A percentile compares a stretch with the other conserved stretches of the same genome.
These are phyloP conservation scores for Alsophila aescularia DNA, from an alignment of 2,888 invertebrate genomes.

Conservation along the genomic window DNA sequence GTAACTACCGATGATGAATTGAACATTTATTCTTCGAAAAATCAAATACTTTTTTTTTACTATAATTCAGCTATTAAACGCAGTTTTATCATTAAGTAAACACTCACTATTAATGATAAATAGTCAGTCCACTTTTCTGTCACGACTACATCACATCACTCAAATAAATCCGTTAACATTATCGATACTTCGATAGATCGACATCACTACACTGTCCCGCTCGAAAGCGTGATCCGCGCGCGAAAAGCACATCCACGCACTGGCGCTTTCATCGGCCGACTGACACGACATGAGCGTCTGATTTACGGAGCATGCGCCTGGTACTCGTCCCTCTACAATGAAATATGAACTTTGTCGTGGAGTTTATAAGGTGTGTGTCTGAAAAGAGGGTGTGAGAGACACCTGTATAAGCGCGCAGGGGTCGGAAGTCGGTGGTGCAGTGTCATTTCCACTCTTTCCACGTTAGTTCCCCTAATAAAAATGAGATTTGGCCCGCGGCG, in stretches of 20 bases:
- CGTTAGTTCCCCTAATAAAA: slow-evolving; percentile 79
- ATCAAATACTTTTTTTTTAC: no score
- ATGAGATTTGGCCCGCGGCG: slow-evolving; percentile 68
- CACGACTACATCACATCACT: slow-evolving; percentile 53
- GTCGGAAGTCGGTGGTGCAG: slow-evolving; percentile 81
- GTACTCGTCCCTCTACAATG: neutral
- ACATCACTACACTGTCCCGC: slow-evolving; percentile 20
- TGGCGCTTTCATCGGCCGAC: slow-evolving; percentile 60
- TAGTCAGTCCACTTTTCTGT: slow-evolving; percentile 32
- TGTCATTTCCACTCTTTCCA: slow-evolving; percentile 81
- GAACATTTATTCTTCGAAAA: slow-evolving; percentile 1
- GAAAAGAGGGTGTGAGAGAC: slow-evolving; percentile 50
- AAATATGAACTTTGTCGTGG: slow-evolving; percentile 41
- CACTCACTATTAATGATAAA: slow-evolving; percentile 15
- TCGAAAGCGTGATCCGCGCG: slow-evolving; percentile 11
- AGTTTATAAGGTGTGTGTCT: slow-evolving; percentile 41
- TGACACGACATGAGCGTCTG: slow-evolving; percentile 63
- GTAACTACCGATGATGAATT: neutral
- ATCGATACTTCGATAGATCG: slow-evolving; percentile 17
- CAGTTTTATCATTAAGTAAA: neutral
- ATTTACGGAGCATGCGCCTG: slow-evolving; percentile 52
- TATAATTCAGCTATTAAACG: neutral
- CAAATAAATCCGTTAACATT: slow-evolving; percentile 50
- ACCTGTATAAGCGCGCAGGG: slow-evolving; percentile 74
- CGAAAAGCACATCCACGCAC: slow-evolving; percentile 43